These are phyloP conservation scores for Antechinus stuartii DNA, from an alignment of 2,113 vertebrate genomes.

Conservation along the genomic window DNA sequence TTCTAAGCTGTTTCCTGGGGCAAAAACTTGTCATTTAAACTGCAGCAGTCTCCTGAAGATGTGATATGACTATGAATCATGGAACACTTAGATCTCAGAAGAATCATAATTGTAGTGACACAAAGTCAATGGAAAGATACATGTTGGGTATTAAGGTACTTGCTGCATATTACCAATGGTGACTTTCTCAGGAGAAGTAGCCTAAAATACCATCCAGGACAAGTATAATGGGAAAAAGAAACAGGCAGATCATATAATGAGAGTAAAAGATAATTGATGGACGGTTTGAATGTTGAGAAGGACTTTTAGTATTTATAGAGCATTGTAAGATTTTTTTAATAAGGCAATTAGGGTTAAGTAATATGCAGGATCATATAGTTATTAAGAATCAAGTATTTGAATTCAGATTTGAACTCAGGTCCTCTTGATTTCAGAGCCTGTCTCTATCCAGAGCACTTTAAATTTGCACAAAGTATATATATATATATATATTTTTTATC, in stretches of 20 bases:
- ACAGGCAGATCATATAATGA: background rate
- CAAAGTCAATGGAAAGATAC: background rate
- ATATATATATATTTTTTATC: background rate
- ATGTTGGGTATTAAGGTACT: background rate
- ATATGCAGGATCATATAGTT: no score
- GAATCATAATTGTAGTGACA: background rate
- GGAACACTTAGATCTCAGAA: background rate
- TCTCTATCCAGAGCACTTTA: no score
- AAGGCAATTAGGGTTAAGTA: no score
- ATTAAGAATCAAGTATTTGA: no score
- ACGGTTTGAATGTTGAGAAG: background rate
- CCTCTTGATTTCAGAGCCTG: no score
- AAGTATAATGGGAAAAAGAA: background rate
- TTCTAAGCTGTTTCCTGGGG: background rate
- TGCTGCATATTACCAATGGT: background rate
- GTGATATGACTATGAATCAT: background rate
- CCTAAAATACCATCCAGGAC: background rate
- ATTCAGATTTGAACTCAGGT: no score
- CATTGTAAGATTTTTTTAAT: background rate
- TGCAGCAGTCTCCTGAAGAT: background rate
- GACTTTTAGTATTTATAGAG: background rate
- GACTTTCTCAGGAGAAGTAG: background rate
- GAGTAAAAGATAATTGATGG: background rate
- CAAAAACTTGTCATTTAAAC: background rate
- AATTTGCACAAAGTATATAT: background rate